phyloP scores from a whole-genome alignment of 2,888 invertebrate species.

The Meiosimyza decipiens region DNA sequence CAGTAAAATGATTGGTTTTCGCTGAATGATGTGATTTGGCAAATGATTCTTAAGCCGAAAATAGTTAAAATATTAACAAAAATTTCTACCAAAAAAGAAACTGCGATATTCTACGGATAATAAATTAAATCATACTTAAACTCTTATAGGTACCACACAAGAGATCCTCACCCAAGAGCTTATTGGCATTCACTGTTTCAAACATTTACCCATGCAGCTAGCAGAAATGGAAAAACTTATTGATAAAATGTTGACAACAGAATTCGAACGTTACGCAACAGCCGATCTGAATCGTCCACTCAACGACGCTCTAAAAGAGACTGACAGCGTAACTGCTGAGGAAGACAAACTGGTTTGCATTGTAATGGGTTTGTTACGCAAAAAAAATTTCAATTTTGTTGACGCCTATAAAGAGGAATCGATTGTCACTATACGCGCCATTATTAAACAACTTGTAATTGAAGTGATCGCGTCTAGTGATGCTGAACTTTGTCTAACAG shows the following conservation, averaged over 20 bases:
- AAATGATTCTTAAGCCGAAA: too few species aligned
- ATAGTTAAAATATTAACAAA: too few species aligned
- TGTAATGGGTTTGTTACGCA: slow-evolving; percentile 88
- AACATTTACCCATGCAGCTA: slow-evolving; percentile 94
- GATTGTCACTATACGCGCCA: slow-evolving; percentile 86
- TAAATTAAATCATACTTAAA: too few species aligned
- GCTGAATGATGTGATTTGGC: too few species aligned
- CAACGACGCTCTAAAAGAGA: slow-evolving; percentile 62
- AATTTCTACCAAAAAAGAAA: too few species aligned
- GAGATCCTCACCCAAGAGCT: slow-evolving; percentile 91
- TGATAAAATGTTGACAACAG: slow-evolving; percentile 95
- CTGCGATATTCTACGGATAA: too few species aligned
- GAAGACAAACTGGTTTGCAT: slow-evolving; percentile 89
- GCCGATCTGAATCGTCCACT: slow-evolving; percentile 90
- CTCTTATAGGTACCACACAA: slow-evolving; percentile 79
- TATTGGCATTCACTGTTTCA: slow-evolving; percentile 92
- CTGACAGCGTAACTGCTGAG: slow-evolving; percentile 67
- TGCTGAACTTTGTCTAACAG: slow-evolving; percentile 70
- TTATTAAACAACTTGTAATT: slow-evolving; percentile 89
- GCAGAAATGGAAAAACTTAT: slow-evolving; percentile 95
- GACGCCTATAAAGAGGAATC: slow-evolving; percentile 90
- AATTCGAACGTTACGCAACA: slow-evolving; percentile 92
- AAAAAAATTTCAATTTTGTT: slow-evolving; percentile 89
- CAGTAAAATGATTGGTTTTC: too few species aligned
- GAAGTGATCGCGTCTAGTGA: slow-evolving; percentile 75